These are phyloP conservation scores for Gorsachius goisagi DNA, from an alignment of 2,113 vertebrate genomes.

Conservation along the genomic window DNA sequence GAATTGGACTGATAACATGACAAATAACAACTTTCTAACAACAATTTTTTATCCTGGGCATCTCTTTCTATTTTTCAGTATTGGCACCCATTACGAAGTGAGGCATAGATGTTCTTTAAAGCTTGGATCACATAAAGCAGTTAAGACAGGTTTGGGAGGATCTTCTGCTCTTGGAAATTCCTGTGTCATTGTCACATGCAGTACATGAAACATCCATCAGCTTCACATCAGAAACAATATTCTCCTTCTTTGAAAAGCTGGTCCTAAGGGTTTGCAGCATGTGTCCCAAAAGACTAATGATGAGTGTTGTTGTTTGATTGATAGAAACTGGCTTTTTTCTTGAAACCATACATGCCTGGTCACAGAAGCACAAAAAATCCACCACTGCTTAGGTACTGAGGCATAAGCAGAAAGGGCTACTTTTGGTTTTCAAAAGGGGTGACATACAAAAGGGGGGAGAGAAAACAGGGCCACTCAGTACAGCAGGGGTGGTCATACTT, in stretches of 20 bases:
- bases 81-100: constrained; percentile 47
- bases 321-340: constrained; percentile 47
- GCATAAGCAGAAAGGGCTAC: not conserved
- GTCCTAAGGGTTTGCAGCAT: constrained; percentile 59
- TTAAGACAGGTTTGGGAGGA: constrained; percentile 40
- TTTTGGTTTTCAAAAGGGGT: not conserved
- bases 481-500: constrained; percentile 43
- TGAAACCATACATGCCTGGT: constrained; percentile 5
- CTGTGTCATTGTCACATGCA: constrained; percentile 64
- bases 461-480: not conserved
- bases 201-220: constrained; percentile 67
- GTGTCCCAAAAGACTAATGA: constrained; percentile 63
- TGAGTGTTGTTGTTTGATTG: constrained; percentile 33
- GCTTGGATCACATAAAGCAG: constrained; percentile 32
- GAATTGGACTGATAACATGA: constrained; percentile 7
- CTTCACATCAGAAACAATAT: constrained; percentile 58
- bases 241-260: constrained; percentile 55
- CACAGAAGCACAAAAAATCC: constrained; percentile 21
- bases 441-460: not conserved
- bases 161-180: constrained; percentile 58
- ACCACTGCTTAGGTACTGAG: constrained; percentile 11
- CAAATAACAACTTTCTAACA: constrained; percentile 40
- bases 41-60: constrained; percentile 46
- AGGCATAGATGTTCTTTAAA: constrained; percentile 53
- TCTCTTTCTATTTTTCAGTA: constrained; percentile 34